Percentiles rank a stretch among this genome's conserved stretches.
Conservation (phyloP, 1,140 invertebrate genomes). For the Grapholita molesta region DNA sequence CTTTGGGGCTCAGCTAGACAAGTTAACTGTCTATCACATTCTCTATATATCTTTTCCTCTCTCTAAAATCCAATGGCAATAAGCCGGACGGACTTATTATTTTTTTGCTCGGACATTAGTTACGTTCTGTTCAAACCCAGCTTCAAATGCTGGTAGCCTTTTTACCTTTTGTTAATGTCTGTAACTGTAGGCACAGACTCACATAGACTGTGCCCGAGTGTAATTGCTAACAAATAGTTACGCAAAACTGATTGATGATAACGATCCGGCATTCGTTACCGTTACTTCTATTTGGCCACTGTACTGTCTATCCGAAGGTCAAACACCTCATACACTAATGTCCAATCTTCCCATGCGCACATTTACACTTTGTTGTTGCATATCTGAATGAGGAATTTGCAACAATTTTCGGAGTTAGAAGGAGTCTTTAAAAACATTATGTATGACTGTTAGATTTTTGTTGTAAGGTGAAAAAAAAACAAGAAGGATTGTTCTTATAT, state of each 20-base stretch:
- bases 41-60: too few species aligned
- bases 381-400: background rate
- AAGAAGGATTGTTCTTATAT: too few species aligned
- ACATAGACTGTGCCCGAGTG: constrained; percentile 49
- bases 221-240: constrained; percentile 73
- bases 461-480: too few species aligned
- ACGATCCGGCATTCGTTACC: constrained; percentile 60
- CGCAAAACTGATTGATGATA: constrained; percentile 76
- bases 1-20: too few species aligned
- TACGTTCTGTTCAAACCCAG: background rate
- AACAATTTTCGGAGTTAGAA: too few species aligned
- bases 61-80: too few species aligned
- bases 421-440: too few species aligned
- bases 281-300: constrained; percentile 73
- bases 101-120: background rate
- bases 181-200: constrained; percentile 40
- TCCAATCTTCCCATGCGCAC: background rate
- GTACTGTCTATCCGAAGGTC: constrained; percentile 53
- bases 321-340: constrained; percentile 49
- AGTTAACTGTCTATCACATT: too few species aligned
- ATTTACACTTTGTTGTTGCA: background rate
- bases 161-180: constrained; percentile 29
- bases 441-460: too few species aligned
- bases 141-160: constrained; percentile 14
- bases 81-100: background rate